Base-by-base conservation (phyloP, 2,113 vertebrate genomes). In the Corythornis cristatus region DNA sequence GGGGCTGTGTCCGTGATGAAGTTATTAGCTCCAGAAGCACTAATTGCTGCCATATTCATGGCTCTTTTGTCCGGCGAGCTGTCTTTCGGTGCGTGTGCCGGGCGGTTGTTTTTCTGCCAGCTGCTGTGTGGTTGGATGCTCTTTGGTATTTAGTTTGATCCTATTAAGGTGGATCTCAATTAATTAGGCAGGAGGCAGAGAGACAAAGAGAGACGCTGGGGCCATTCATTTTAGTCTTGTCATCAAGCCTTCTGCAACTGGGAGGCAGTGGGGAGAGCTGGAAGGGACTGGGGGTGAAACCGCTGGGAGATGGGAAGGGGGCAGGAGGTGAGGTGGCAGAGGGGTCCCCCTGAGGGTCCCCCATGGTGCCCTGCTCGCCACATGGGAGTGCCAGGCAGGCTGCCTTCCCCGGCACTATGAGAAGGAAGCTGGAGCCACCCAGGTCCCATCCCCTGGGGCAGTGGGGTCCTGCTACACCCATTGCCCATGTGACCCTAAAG, bases 131-230 rank as follows among this genome's bases (percentile, higher is more conserved):
- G 46, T 92, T 89, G 92, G 92, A 89, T 92, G 90, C 88, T 92
- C 92, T 82, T 79, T 58, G 80, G 81, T 94, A 80, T 91, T 96
- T 95, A 83, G 88, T 81, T 92, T 95, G 90, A 96, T 94, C 93
- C 93, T 88, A 84, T 95, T 94, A 96, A 95, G 95, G 96, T 96
- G 91, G 95, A 95, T 94, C 90, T 93, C 91, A 95, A 94, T 96
- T 95, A 97, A 96, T 96, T 95, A 93, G 77, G 31, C 60, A 62
- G 78, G 84, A 92, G 90, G 71, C 83, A 89, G 67, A 54, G 86
- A 93, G 87, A 94, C 89, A 93, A 96, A 94, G 88, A 64, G 64
- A 35, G 46, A 81, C 1, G 2, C 70, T 0, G 19, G 21, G 83
- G 66, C 66, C 83, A 77, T 94, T 84, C 61, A 12, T 86, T 96